Percentiles rank a stretch among this genome's conserved stretches.
phyloP scores from a whole-genome alignment of 2,888 invertebrate genomes.

The Pogonocherus hispidulus region DNA sequence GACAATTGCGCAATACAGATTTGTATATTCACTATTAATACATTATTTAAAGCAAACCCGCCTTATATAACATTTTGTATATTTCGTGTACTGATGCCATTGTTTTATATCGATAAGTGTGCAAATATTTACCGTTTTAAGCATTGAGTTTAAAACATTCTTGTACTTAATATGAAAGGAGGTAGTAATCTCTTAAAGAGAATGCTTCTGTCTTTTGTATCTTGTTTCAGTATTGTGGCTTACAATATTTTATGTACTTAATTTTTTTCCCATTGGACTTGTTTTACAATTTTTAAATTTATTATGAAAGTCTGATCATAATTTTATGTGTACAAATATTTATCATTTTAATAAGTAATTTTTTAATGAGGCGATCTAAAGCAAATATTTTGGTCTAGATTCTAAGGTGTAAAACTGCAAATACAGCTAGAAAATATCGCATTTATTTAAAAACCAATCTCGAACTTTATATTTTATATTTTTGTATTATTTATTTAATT shows the following conservation, averaged over 20 bases:
- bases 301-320: conserved; percentile 25
- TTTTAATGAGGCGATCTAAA: conserved; percentile 6
- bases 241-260: conserved; percentile 28
- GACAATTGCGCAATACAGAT: conserved; percentile 90
- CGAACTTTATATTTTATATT: no score
- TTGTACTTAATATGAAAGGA: not conserved
- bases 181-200: conserved; percentile 7
- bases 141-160: not conserved
- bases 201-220: conserved; percentile 4
- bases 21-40: conserved; percentile 87
- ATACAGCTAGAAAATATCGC: not conserved
- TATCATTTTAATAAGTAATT: conserved; percentile 22
- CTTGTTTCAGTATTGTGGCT: conserved; percentile 26
- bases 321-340: conserved; percentile 32
- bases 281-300: conserved; percentile 13
- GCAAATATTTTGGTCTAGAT: not conserved
- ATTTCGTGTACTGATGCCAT: conserved; percentile 36
- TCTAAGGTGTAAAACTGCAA: not conserved
- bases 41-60: conserved; percentile 90
- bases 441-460: not conserved
- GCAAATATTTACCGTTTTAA: conserved; percentile 13
- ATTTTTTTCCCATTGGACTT: conserved; percentile 16
- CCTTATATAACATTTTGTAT: conserved; percentile 75
- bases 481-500: not conserved
- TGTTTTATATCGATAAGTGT: conserved; percentile 25